Evolutionary conservation across 2,888 invertebrate genomes (phyloP).

Genomic region (Liopterus haemorrhoidalis): DNA sequence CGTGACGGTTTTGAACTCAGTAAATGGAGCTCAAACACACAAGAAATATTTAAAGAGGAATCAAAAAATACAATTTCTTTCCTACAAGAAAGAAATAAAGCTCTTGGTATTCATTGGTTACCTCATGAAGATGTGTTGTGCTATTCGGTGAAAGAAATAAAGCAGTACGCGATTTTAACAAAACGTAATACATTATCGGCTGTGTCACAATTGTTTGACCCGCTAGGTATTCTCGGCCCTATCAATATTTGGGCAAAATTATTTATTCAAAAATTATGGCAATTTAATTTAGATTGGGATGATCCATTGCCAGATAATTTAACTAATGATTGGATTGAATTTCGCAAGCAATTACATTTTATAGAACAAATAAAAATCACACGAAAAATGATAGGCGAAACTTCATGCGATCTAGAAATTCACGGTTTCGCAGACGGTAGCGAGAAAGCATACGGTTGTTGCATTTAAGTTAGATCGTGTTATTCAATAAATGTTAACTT

Average conservation of each 20-base stretch:
- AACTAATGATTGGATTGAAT: slow-evolving; percentile 10
- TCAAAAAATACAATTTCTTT: background rate
- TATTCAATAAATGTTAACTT: too few relatives aligned
- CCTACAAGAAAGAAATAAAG: slow-evolving; percentile 1
- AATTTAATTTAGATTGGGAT: slow-evolving; percentile 20
- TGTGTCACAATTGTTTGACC: slow-evolving; percentile 15
- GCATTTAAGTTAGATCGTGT: slow-evolving; percentile 28
- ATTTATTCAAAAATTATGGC: slow-evolving; percentile 22
- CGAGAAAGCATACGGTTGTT: slow-evolving; percentile 29
- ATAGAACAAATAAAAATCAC: slow-evolving; percentile 15
- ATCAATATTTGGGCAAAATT: slow-evolving; percentile 15
- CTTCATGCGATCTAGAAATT: slow-evolving; percentile 15
- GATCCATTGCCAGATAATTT: slow-evolving; percentile 17
- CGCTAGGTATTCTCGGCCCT: slow-evolving; percentile 19
- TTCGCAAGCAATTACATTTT: too few relatives aligned
- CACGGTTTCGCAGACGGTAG: slow-evolving; percentile 31
- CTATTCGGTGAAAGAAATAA: slow-evolving; percentile 2
- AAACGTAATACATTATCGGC: slow-evolving; percentile 11
- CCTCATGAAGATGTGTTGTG: slow-evolving; percentile 3
- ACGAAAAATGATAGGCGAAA: slow-evolving; percentile 7
- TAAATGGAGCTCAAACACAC: slow-evolving; percentile 26
- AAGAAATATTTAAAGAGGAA: background rate
- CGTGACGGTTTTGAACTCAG: slow-evolving; percentile 23
- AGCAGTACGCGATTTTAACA: background rate
- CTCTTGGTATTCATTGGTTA: slow-evolving; percentile 3